Evolutionary conservation across 2,113 vertebrate genomes (phyloP), one percentile per base, ranked within the genome.

Genomic region (Kryptolebias marmoratus): DNA sequence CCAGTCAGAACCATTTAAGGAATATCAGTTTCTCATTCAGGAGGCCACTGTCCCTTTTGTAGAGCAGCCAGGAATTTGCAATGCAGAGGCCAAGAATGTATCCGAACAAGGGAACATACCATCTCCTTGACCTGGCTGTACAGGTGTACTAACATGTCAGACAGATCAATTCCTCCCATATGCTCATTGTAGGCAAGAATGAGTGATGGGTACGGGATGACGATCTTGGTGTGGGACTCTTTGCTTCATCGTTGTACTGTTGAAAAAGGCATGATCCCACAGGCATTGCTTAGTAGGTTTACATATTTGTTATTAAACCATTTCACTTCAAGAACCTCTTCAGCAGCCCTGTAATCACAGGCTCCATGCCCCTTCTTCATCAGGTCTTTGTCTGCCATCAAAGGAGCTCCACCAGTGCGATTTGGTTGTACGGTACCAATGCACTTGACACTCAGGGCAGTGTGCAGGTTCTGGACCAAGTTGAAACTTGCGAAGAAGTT

Each of bases 41-140:
- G 4, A 22, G 22, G 22, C 22, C n/a, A 5, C 54, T 10, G 45
- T 68, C 62, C 55, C 45, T 71, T n/a, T 72, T 71, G 30, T 53
- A 71, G 53, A 53, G 18, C 11, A 60, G 63, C 48, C 3, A 50
- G 55, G 45, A 22, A 28, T 75, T 71, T 50, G 50, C 15, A 3
- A 63, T 67, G 52, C 32, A 68, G 28, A 71, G 44, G 44, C 62
- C 73, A 60, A 70, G 32, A 4, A 61, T 32, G 57, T 47, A 66
- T 66, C 49, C 62, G 36, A 80, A 71, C 68, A 55, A 16, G 11
- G 65, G 30, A 42, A 55, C 2, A 18, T 63, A 55, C 54, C 42
- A 57, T 64, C 16, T 2, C 48, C n/a, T 30, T 15, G 39, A 0
- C 18, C 50, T 70, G 9, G 18, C 50, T 42, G 44, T 73, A 59